Conservation (phyloP, 2,113 vertebrate species). For the Antidorcas marsupialis region DNA sequence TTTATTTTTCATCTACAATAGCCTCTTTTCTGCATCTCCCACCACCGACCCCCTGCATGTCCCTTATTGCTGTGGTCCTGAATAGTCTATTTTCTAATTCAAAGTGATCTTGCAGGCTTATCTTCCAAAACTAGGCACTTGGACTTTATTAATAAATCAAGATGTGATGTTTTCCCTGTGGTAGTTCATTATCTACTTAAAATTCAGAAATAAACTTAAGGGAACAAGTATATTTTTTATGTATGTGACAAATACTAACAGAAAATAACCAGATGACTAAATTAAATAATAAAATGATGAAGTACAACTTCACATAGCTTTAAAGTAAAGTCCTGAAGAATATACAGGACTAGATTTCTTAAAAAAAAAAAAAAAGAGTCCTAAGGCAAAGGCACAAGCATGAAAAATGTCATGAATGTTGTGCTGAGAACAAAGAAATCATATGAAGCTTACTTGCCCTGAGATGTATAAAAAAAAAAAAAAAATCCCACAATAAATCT, state of each 20-base stretch:
- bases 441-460: background rate
- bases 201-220: background rate
- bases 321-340: background rate
- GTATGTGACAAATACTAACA: background rate
- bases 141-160: background rate
- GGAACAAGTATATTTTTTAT: background rate
- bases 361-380: background rate
- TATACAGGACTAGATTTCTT: background rate
- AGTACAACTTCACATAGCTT: background rate
- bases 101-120: background rate
- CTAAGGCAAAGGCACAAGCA: background rate
- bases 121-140: background rate
- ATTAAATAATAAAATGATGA: background rate
- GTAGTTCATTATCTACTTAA: background rate
- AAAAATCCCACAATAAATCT: background rate
- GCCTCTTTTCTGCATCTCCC: background rate
- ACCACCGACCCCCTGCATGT: rapidly evolving
- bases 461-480: background rate
- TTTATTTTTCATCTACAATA: background rate
- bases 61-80: background rate
- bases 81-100: background rate
- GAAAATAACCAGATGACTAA: background rate
- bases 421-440: background rate
- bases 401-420: background rate
- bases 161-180: background rate